Evolutionary conservation across 2,797 vertebrate species (phyloP), one percentile per base, ranked within the genome.

Genomic region (Spizella passerina): DNA sequence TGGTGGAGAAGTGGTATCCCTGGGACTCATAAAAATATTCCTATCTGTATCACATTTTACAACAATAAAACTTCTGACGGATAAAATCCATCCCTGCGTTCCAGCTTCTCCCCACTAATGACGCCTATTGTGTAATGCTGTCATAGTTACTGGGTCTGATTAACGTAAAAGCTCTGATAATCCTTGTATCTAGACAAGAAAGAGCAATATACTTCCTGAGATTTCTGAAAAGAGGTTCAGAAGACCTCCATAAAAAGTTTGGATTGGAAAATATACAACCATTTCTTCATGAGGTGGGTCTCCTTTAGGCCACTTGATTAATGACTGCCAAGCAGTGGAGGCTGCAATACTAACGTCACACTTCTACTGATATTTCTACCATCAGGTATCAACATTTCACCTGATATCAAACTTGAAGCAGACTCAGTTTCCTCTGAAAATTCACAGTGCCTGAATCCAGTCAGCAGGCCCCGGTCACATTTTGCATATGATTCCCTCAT

Each of bases 11-110:
- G 55, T 56, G 18, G 60, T 69, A 63, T 93, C 80, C 49, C 19
- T 68, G 71, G 69, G 75, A 71, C 81, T 87, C 61, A 77, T 94
- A 88, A 92, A 95, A 96, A 68, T 84, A 68, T 95, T 88, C 55
- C 70, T 93, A 76, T 88, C 82, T 84, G 80, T 88, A 82, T 64
- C 34, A 30, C 22, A 64, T 90, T 86, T 93, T 90, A 21, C 56
- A 77, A 26, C 73, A 82, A 68, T 88, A 90, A 82, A 76, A 88
- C 9, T 75, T 80, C 32, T 63, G 69, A 60, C 9, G 21, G 61
- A 91, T 78, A 81, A 95, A 93, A 82, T n/a, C 29, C 43, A 21
- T 80, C 43, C 87, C 26, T 1, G 2, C 0, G 2, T 89, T 91
- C 65, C 82, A 85, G 50, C 34, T 64, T 55, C 30, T 93, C 65